phyloP scores from a whole-genome alignment of 1,140 invertebrate species.

The Babylonia areolata region DNA sequence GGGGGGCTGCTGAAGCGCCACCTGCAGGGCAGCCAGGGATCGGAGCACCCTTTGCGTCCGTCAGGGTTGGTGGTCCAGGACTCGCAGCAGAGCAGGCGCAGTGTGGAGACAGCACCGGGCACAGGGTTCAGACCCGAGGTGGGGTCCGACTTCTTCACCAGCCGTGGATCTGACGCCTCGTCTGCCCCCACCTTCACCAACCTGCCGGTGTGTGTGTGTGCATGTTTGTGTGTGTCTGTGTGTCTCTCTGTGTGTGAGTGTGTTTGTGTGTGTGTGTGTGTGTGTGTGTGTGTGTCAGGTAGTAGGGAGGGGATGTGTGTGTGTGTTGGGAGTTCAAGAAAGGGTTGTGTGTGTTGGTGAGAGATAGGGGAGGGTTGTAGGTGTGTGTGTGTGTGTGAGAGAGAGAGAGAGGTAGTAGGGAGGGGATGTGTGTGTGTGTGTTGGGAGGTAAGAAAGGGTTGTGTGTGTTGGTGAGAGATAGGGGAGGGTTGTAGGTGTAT shows the following conservation, averaged over 20 bases:
- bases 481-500: neutral
- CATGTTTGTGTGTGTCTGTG: neutral
- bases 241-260: neutral
- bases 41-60: neutral
- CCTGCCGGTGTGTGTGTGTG: slow-evolving; percentile 55
- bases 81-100: slow-evolving; percentile 38
- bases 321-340: too few species aligned
- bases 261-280: neutral
- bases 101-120: slow-evolving; percentile 35
- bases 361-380: too few species aligned
- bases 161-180: slow-evolving; percentile 63
- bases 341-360: too few species aligned
- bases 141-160: slow-evolving; percentile 61
- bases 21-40: neutral
- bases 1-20: slow-evolving; percentile 6
- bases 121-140: slow-evolving; percentile 62
- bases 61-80: slow-evolving; percentile 31
- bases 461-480: too few species aligned
- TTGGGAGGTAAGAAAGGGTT: too few species aligned
- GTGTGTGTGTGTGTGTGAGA: too few species aligned
- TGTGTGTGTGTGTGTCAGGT: slow-evolving; percentile 16
- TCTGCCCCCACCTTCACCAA: slow-evolving; percentile 69
- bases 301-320: too few species aligned
- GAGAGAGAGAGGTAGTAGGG: too few species aligned
- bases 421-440: too few species aligned